These are phyloP conservation scores for Sarcophaga bullata DNA, from an alignment of 1,140 invertebrate genomes.

Conservation along the genomic window DNA sequence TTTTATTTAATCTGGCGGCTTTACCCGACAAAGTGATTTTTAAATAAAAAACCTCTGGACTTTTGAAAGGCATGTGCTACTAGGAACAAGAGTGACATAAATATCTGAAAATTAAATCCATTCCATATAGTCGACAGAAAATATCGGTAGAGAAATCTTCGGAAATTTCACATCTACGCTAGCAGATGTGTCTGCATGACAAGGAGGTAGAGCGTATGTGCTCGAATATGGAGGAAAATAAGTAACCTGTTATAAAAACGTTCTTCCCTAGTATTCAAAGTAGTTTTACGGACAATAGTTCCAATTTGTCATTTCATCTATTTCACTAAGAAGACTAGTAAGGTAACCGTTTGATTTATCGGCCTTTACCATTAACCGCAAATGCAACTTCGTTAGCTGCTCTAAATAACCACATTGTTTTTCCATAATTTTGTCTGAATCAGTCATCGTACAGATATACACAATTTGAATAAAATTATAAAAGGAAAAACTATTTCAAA, in stretches of 20 bases:
- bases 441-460: background rate
- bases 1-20: slow-evolving; percentile 22
- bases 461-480: background rate
- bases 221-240: background rate
- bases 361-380: background rate
- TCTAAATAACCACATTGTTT: background rate
- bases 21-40: background rate
- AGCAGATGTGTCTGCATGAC: slow-evolving; percentile 14
- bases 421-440: background rate
- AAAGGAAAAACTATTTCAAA: background rate
- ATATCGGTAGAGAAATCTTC: slow-evolving; percentile 33
- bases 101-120: slow-evolving; percentile 34
- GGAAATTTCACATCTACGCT: slow-evolving; percentile 29
- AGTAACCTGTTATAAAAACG: background rate
- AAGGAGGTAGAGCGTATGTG: background rate
- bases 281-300: background rate
- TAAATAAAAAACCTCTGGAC: slow-evolving; percentile 32
- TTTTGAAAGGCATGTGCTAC: slow-evolving; percentile 21
- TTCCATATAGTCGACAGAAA: slow-evolving; percentile 33
- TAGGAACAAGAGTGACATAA: slow-evolving; percentile 34
- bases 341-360: background rate
- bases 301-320: background rate
- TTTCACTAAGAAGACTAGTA: background rate
- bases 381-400: background rate
- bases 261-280: background rate